phyloP scores from a whole-genome alignment of 2,113 vertebrate genomes.

The Rhegmatorhina hoffmannsi region DNA sequence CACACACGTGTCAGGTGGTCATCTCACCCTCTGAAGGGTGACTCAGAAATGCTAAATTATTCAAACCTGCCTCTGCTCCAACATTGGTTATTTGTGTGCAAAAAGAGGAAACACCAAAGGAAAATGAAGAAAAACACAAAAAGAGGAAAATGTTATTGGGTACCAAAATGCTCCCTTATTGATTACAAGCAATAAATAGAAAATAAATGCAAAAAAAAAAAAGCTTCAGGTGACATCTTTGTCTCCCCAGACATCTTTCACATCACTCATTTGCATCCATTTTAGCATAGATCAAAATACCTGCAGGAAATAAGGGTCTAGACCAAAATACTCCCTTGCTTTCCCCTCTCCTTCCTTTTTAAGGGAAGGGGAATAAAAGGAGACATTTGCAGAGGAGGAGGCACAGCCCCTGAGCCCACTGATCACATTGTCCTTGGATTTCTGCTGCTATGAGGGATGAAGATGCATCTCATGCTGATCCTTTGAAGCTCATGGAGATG shows the following conservation, averaged over 20 bases:
- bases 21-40: not conserved
- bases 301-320: not conserved
- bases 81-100: fast-evolving
- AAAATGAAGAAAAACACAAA: not conserved
- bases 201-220: not conserved
- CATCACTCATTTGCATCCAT: not conserved
- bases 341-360: not conserved
- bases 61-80: not conserved
- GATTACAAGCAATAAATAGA: not conserved
- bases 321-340: not conserved
- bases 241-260: not conserved
- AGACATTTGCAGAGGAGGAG: not conserved
- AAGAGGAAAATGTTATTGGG: not conserved
- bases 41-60: not conserved
- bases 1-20: not conserved
- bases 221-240: not conserved
- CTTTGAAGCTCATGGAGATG: conserved; percentile 59
- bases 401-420: not conserved
- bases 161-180: not conserved
- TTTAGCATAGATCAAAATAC: not conserved
- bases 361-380: not conserved
- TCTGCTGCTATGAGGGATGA: conserved; percentile 18
- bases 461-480: conserved; percentile 19
- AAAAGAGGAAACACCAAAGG: not conserved
- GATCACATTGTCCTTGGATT: not conserved